Conservation (phyloP, 2,113 vertebrate species). For the Peromyscus polionotus region DNA sequence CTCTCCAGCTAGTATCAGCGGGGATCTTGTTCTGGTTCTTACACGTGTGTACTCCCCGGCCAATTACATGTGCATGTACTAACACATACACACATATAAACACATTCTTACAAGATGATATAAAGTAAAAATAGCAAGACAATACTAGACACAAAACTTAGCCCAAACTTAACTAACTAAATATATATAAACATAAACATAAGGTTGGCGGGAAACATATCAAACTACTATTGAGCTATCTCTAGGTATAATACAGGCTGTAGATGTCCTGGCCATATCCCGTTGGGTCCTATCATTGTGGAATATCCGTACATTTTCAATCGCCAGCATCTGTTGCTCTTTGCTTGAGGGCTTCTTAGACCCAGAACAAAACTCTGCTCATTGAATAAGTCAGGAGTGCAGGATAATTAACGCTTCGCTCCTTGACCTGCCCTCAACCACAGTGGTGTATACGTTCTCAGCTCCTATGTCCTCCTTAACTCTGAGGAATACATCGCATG, state of each 20-base stretch:
- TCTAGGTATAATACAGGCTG: neutral
- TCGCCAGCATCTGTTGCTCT: neutral
- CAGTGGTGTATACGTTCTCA: neutral
- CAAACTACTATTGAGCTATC: neutral
- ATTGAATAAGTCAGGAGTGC: neutral
- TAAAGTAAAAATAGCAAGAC: slow-evolving; percentile 39
- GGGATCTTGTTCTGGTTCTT: neutral
- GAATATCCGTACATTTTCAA: slow-evolving; percentile 35
- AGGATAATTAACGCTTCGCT: neutral
- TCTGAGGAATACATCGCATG: neutral
- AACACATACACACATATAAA: neutral
- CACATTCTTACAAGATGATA: slow-evolving; percentile 4
- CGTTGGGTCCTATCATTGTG: neutral
- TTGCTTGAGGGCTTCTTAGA: slow-evolving; percentile 6
- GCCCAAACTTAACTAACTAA: neutral
- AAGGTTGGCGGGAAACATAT: neutral
- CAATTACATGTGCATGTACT: neutral
- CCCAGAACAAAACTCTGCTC: neutral
- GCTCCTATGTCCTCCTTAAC: neutral
- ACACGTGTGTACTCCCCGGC: neutral
- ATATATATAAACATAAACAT: neutral
- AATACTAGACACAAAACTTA: slow-evolving; percentile 20
- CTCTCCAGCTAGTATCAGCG: neutral
- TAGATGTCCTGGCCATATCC: neutral
- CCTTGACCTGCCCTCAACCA: neutral